Conservation (phyloP, 1,140 invertebrate species). For the Mya arenaria region DNA sequence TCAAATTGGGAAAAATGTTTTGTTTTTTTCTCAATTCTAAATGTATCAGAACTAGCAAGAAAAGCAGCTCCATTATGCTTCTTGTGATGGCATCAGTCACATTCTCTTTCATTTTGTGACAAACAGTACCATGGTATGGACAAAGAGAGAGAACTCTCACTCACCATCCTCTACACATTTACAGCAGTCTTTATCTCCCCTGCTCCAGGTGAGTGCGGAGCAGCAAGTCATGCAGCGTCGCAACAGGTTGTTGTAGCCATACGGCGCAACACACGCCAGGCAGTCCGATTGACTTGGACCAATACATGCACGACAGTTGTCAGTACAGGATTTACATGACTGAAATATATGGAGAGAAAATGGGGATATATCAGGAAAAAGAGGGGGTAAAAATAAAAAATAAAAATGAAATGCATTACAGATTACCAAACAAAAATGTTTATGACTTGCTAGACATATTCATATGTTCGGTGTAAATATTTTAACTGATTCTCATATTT, state of each 20-base stretch:
- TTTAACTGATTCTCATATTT: too few species aligned
- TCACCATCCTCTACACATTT: constrained; percentile 54
- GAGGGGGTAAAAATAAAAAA: too few species aligned
- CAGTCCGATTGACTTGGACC: constrained; percentile 47
- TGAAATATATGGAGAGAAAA: not conserved
- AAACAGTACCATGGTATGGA: too few species aligned
- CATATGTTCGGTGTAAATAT: too few species aligned
- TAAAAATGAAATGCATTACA: too few species aligned
- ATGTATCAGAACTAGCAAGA: not conserved
- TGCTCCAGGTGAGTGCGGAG: not conserved
- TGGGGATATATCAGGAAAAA: too few species aligned
- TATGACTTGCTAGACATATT: too few species aligned
- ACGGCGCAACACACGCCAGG: constrained; percentile 40
- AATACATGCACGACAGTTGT: constrained; percentile 45
- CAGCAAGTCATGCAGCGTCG: constrained; percentile 46
- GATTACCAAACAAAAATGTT: too few species aligned
- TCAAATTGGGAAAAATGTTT: not conserved
- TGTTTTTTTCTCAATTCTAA: not conserved
- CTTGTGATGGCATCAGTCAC: not conserved
- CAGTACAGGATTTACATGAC: constrained; percentile 44
- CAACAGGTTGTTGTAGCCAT: constrained; percentile 47
- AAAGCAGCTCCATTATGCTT: not conserved
- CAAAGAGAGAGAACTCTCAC: not conserved
- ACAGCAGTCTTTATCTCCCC: constrained; percentile 17
- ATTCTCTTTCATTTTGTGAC: too few species aligned